Base-by-base conservation (phyloP, 2,888 invertebrate species). In the Andrena marginata region DNA sequence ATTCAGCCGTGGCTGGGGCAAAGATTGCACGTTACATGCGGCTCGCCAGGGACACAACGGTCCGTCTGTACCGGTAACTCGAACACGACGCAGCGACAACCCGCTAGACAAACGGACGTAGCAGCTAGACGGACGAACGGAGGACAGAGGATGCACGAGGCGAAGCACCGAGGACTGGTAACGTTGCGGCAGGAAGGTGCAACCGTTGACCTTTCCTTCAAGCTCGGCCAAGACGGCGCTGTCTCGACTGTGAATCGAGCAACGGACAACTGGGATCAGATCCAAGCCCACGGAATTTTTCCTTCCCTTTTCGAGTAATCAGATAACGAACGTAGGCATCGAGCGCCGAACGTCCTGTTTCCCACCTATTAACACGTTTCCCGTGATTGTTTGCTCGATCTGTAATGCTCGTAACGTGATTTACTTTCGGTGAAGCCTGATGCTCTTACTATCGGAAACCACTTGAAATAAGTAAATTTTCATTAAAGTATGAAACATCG, bases 61-160 rank as follows among this genome's bases (percentile, higher is more conserved):
- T 88, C 70, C 81, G 85, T 83, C 85, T 88, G 85, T 88, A 88
- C 87, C 87, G 80, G 85, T 87, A 88, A 88, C 84, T 84, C 85
- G 87, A 83, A 88, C 87, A 89, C 87, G 84, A 84, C 73, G 77
- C 84, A 69, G 71, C 80, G 77, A 85, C 81, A 60, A 64, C 76
- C 84, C 85, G 81, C 89, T 89, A 85, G 85, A 88, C 88, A 82
- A 85, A 85, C 89, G 85, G 78, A 88, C 76, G 81, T 77, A 77
- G 78, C 76, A 62, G 60, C 49, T 62, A 68, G 87, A 87, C 74
- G 65, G 73, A 78, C 71, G 79, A 69, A 68, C 65, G 35, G 76
- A 68, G 56, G 70, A 72, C 70, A 56, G 68, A 70, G 48, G 75
- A 60, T 42, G 70, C 67, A 16, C 49, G 23, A 75, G 63, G 10